Conservation (phyloP, 2,113 vertebrate species). For the Hiodon tergisus region DNA sequence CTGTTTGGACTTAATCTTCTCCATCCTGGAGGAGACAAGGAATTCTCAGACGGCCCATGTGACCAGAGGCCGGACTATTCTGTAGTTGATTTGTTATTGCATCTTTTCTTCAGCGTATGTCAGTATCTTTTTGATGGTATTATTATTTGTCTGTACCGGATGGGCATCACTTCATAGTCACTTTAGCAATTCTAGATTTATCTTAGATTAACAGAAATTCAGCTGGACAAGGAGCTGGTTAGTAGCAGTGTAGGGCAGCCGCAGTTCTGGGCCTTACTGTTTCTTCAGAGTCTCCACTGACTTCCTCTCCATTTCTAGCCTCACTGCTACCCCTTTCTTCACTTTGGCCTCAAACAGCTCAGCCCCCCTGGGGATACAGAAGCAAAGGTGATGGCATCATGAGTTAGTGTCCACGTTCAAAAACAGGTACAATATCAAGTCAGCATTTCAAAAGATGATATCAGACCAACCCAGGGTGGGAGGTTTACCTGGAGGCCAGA, state of each 20-base stretch:
- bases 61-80: background rate
- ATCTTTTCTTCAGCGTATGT: no score
- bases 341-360: constrained; percentile 65
- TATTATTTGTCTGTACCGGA: no score
- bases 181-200: no score
- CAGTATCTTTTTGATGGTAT: no score
- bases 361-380: constrained; percentile 54
- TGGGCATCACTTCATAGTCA: no score
- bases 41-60: background rate
- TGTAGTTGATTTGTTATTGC: no score
- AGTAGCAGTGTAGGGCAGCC: background rate
- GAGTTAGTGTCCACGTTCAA: background rate
- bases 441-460: background rate
- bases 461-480: no score
- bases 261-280: constrained; percentile 49
- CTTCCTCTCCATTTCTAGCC: constrained; percentile 59
- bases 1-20: constrained; percentile 65
- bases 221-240: background rate
- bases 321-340: constrained; percentile 54
- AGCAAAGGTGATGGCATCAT: background rate
- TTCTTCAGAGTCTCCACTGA: constrained; percentile 58
- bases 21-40: constrained; percentile 57
- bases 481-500: constrained; percentile 61
- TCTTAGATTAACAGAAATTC: background rate
- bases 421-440: background rate